A percentile compares a stretch with the other conserved stretches of the same genome.
Conservation (phyloP, 2,888 invertebrate genomes). For the Zonitis immaculata region DNA sequence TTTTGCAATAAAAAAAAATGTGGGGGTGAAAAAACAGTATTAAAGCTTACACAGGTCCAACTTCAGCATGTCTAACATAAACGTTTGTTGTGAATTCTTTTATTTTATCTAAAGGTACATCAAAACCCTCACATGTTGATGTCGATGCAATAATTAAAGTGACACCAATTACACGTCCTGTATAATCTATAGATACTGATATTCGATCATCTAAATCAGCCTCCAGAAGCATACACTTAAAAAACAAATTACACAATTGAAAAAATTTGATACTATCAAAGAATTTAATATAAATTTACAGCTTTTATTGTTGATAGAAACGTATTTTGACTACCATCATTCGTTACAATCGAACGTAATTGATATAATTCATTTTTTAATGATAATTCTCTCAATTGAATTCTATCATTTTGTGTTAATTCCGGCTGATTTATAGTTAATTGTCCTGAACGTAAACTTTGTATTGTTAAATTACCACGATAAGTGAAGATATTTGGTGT, state of each 20-base stretch:
- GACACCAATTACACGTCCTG: slow-evolving; percentile 73
- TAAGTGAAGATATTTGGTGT: slow-evolving; percentile 55
- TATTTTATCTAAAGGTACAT: slow-evolving; percentile 45
- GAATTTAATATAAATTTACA: slow-evolving; percentile 48
- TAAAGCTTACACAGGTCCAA: slow-evolving; percentile 66
- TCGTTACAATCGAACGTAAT: slow-evolving; percentile 63
- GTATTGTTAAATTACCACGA: slow-evolving; percentile 66
- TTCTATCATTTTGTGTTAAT: slow-evolving; percentile 54
- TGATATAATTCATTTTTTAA: slow-evolving; percentile 69
- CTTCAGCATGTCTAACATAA: slow-evolving; percentile 72
- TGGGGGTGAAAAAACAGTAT: background rate
- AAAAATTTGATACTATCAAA: background rate
- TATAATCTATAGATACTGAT: slow-evolving; percentile 73
- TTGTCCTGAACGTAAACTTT: slow-evolving; percentile 64
- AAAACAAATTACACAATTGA: slow-evolving; percentile 7
- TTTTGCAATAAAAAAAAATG: slow-evolving; percentile 5
- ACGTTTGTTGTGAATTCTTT: slow-evolving; percentile 71
- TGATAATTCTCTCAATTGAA: slow-evolving; percentile 58
- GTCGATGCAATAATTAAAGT: slow-evolving; percentile 53
- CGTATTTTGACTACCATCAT: slow-evolving; percentile 61
- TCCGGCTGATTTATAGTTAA: slow-evolving; percentile 60
- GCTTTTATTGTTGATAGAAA: slow-evolving; percentile 79
- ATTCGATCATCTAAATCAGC: slow-evolving; percentile 73
- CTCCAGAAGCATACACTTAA: slow-evolving; percentile 68
- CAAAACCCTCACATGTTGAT: slow-evolving; percentile 49